These are phyloP conservation scores for Phalacrocorax aristotelis DNA, from an alignment of 2,113 vertebrate genomes.

Conservation along the genomic window DNA sequence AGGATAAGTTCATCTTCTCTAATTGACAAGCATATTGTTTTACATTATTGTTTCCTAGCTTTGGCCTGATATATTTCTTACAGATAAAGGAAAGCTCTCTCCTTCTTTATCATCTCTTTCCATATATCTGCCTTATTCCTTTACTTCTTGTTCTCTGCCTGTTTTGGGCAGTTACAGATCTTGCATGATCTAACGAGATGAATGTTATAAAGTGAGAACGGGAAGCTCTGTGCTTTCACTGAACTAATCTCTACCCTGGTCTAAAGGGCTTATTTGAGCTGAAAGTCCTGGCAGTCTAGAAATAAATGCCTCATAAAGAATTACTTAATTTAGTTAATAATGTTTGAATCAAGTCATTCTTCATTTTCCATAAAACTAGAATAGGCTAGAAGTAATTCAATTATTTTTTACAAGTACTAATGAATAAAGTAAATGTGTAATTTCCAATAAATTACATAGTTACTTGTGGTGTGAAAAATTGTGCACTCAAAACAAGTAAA, in stretches of 20 bases:
- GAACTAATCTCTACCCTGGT: neutral
- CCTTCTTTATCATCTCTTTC: neutral
- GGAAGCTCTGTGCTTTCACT: neutral
- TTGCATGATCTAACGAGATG: constrained; percentile 71
- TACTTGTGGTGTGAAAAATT: constrained; percentile 34
- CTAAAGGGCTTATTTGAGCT: constrained; percentile 9
- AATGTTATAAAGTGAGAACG: constrained; percentile 37
- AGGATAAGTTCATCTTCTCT: neutral
- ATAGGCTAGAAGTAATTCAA: constrained; percentile 46
- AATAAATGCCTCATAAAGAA: constrained; percentile 60
- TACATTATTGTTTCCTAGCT: neutral
- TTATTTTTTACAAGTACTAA: constrained; percentile 55
- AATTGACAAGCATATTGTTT: neutral
- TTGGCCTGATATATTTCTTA: neutral
- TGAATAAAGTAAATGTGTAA: constrained; percentile 57
- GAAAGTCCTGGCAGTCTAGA: constrained; percentile 28
- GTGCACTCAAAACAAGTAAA: constrained; percentile 37
- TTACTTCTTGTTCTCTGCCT: neutral
- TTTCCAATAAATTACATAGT: constrained; percentile 61
- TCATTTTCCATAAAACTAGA: constrained; percentile 65
- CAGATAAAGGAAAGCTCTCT: neutral
- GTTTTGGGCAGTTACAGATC: neutral
- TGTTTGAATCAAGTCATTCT: constrained; percentile 59
- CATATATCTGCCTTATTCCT: neutral
- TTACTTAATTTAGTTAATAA: constrained; percentile 63